phyloP scores from a whole-genome alignment of 2,113 vertebrate species.

The Alectura lathami region DNA sequence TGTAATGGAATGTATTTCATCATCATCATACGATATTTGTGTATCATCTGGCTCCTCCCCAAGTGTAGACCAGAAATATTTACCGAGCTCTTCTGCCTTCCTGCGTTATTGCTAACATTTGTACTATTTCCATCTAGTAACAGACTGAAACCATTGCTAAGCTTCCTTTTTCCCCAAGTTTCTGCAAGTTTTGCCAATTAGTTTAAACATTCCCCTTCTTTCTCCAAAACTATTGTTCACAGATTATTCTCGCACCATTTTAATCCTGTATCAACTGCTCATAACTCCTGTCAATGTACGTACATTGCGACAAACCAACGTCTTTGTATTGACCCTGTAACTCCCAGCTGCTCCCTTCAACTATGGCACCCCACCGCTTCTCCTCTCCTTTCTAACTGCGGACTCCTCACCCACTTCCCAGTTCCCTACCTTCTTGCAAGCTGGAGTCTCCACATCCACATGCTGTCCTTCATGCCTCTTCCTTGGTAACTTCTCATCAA shows the following conservation, averaged over 20 bases:
- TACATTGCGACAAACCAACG: fast-evolving
- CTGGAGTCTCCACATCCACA: not conserved
- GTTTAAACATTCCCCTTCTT: not conserved
- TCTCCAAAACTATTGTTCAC: not conserved
- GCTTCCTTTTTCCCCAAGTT: not conserved
- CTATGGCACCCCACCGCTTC: not conserved
- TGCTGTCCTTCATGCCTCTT: not conserved
- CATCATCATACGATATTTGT: not conserved
- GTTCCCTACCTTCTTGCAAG: not conserved
- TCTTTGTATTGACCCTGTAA: not conserved
- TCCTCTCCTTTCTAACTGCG: not conserved
- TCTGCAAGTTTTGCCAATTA: not conserved
- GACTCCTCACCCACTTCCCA: not conserved
- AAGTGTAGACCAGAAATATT: not conserved
- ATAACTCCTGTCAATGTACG: not conserved
- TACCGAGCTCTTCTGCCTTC: not conserved
- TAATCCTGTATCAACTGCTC: not conserved
- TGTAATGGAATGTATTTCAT: slow-evolving; percentile 12
- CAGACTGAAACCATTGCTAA: not conserved
- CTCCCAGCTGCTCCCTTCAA: not conserved
- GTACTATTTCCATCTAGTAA: not conserved
- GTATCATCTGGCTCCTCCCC: not conserved
- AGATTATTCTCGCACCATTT: not conserved
- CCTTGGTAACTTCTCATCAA: not conserved
- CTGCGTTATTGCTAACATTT: not conserved